Conservation (phyloP, 1,140 invertebrate species). For the Drosophila funebris region DNA sequence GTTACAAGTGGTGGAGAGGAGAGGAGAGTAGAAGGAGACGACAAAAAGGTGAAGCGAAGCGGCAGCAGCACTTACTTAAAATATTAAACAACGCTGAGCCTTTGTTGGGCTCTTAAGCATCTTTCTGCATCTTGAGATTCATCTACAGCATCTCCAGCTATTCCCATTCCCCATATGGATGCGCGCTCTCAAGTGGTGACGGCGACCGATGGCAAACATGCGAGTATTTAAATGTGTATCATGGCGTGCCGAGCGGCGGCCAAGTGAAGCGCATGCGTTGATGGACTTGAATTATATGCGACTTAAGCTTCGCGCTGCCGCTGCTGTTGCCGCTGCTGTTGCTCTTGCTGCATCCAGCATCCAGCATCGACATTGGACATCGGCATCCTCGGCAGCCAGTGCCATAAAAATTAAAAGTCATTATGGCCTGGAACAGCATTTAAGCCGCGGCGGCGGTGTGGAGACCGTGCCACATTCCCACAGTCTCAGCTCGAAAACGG, state of each 20-base stretch:
- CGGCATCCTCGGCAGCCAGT: conserved; percentile 78
- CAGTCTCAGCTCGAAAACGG: conserved; percentile 42
- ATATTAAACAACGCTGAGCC: conserved; percentile 76
- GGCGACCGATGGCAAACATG: conserved; percentile 46
- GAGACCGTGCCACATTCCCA: conserved; percentile 73
- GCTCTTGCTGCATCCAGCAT: conserved; percentile 1
- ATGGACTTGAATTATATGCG: conserved; percentile 82
- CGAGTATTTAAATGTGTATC: conserved; percentile 81
- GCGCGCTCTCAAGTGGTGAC: conserved; percentile 67
- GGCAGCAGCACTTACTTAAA: conserved; percentile 75
- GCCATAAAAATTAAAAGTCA: conserved; percentile 83
- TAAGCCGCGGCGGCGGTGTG: conserved; percentile 57
- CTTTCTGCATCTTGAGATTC: conserved; percentile 41
- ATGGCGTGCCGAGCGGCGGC: conserved; percentile 59
- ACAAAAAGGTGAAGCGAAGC: conserved; percentile 49
- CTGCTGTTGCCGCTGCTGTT: conserved; percentile 33
- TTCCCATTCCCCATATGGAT: conserved; percentile 31
- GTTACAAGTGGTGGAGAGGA: background rate
- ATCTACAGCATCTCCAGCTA: conserved; percentile 35
- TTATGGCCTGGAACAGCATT: conserved; percentile 81
- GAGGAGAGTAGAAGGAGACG: background rate
- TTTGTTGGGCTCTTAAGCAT: conserved; percentile 66
- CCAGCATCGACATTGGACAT: conserved; percentile 23
- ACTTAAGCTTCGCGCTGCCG: conserved; percentile 74
- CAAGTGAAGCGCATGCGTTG: conserved; percentile 82